Conservation (phyloP, 2,888 invertebrate species). For the Thecophora atra region DNA sequence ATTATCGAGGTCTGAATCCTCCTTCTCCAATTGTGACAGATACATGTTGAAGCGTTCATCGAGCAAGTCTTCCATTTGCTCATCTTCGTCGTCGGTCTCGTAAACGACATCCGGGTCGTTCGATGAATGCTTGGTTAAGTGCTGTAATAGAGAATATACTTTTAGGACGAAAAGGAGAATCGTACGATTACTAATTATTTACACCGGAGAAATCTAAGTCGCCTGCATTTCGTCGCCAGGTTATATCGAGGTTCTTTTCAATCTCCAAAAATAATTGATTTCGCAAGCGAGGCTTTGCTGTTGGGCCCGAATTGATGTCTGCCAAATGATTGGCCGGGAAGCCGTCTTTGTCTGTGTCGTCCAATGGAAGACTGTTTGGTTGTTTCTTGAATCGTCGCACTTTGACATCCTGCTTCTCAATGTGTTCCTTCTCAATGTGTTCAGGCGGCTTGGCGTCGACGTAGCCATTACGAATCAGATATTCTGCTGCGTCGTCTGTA, state of each 20-base stretch:
- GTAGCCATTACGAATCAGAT: slow-evolving; percentile 48
- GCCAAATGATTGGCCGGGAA: neutral
- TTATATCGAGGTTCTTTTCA: slow-evolving; percentile 17
- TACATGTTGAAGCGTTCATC: slow-evolving; percentile 51
- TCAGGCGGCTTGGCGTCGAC: neutral
- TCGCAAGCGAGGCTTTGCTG: neutral
- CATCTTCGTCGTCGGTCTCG: slow-evolving; percentile 2
- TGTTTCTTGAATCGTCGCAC: neutral
- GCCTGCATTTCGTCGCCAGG: neutral
- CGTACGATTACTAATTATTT: neutral
- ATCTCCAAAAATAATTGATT: slow-evolving; percentile 11
- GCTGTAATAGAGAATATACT: neutral
- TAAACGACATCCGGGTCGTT: neutral
- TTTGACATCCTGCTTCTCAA: neutral
- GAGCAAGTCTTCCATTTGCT: slow-evolving; percentile 39
- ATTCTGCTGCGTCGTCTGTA: slow-evolving; percentile 50
- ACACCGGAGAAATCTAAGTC: slow-evolving; percentile 6
- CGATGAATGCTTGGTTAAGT: neutral
- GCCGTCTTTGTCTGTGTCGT: neutral
- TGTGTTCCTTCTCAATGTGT: neutral
- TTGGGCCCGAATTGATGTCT: neutral
- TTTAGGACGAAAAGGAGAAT: neutral
- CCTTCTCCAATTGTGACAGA: slow-evolving; percentile 9
- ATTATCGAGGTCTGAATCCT: neutral
- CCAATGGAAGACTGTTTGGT: neutral